These are phyloP conservation scores for Lasioglossum oenotherae DNA, from an alignment of 2,888 invertebrate species.

Conservation along the genomic window DNA sequence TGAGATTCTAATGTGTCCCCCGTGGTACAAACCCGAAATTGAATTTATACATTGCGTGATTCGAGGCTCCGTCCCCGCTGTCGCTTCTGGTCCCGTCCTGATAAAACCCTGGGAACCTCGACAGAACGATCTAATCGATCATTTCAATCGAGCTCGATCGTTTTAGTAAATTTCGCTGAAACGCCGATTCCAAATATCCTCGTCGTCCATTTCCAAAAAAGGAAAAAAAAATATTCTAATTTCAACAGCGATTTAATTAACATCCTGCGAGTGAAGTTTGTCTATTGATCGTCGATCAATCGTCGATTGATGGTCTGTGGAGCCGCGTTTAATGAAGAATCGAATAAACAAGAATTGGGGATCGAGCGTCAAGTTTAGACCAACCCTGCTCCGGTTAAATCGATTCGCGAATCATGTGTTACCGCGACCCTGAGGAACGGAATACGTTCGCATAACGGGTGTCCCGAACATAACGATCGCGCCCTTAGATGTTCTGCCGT, in stretches of 20 bases:
- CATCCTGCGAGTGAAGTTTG: neutral
- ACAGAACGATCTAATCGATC: neutral
- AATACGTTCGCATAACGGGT: neutral
- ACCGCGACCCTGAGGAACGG: neutral
- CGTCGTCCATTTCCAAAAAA: neutral
- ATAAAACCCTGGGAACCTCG: neutral
- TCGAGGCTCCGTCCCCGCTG: neutral
- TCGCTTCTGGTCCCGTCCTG: neutral
- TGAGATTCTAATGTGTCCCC: slow-evolving; percentile 36
- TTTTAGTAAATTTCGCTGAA: neutral
- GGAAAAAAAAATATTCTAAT: neutral
- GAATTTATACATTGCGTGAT: slow-evolving; percentile 32
- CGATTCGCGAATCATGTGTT: slow-evolving; percentile 21
- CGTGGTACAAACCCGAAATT: slow-evolving; percentile 25
- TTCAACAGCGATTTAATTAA: neutral
- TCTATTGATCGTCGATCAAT: neutral
- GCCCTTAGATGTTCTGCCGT: neutral
- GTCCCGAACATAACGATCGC: neutral
- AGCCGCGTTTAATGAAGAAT: neutral
- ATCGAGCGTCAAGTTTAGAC: neutral
- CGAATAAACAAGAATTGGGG: neutral
- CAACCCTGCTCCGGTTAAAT: neutral
- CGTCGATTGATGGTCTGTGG: neutral
- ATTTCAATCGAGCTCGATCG: neutral
- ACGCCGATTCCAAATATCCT: neutral